Base-by-base conservation (phyloP, 2,888 invertebrate species). In the Sesamia inferens region DNA sequence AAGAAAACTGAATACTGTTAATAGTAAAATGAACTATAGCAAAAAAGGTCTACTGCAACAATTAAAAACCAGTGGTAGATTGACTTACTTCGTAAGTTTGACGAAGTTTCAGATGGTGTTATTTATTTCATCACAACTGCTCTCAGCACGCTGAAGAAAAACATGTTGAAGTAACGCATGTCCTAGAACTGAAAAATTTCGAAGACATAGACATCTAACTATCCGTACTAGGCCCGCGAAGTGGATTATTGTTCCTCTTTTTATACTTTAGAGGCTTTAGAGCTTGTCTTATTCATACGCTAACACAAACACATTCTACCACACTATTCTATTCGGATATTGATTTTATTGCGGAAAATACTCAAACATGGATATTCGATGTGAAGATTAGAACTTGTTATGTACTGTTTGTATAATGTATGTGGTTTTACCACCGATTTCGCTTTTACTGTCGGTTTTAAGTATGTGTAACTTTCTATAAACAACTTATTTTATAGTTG, bases 271-370 rank as follows among this genome's bases (percentile, higher is more conserved):
- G 31, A 31, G 31, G 4, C 39, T 31, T n/a, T 14, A 51, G 19
- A 65, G 79, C 78, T 78, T 68, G 68, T 0, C 11, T 57, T 11
- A 74, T 79, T 64, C 19, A 81, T 79, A 83, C 81, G 19, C 58
- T 1, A 24, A 7, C 65, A 7, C 19, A 10, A 58, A 16, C 79
- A 71, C 81, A 86, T 85, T 84, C 83, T 81, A 80, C 67, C 44
- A 68, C 76, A 69, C 74, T 76, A 83, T 81, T 78, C 67, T 76
- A 76, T 79, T 86, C 78, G 78, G 79, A 82, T 78, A 84, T 81
- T 79, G 76, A 81, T 87, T 81, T 79, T 82, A 81, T 79, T 64
- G 78, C 76, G 79, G 85, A 75, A 86, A 82, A 76, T 80, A 71
- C 73, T 39, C 70, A 31, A 66, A 68, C 67, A 66, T 71, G 72